Conservation (phyloP, 1,140 invertebrate genomes). For the Megathymus violae region DNA sequence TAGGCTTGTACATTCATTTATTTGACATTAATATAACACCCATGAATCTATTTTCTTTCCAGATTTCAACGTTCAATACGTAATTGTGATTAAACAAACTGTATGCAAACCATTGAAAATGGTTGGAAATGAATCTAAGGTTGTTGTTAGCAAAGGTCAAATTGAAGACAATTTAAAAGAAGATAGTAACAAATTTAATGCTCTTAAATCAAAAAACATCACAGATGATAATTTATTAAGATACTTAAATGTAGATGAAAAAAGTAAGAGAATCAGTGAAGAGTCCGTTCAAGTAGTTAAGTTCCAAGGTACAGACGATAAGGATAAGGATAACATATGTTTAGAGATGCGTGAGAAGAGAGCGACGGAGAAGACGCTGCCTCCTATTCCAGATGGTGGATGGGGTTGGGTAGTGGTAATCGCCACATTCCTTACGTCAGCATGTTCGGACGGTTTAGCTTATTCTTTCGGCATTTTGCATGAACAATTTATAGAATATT, state of each 20-base stretch:
- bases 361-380: constrained; percentile 50
- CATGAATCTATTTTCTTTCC: background rate
- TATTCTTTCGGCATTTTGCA: constrained; percentile 96
- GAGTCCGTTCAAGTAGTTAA: constrained; percentile 60
- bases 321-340: constrained; percentile 61
- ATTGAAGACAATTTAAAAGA: constrained; percentile 32
- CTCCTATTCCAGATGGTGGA: constrained; percentile 72
- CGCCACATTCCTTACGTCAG: constrained; percentile 91
- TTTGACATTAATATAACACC: background rate
- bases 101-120: constrained; percentile 32
- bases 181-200: constrained; percentile 62
- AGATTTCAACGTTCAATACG: background rate
- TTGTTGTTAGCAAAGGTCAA: constrained; percentile 8
- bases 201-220: constrained; percentile 48
- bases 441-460: constrained; percentile 95
- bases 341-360: constrained; percentile 42
- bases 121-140: constrained; percentile 49
- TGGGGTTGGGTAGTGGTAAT: constrained; percentile 94
- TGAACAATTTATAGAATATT: constrained; percentile 92
- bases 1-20: too few species aligned
- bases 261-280: constrained; percentile 46
- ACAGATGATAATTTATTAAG: constrained; percentile 2
- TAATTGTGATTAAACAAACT: background rate
- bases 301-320: constrained; percentile 62
- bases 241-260: constrained; percentile 16